Conservation (phyloP, 2,797 vertebrate species). For the Cyprinodon diabolis region DNA sequence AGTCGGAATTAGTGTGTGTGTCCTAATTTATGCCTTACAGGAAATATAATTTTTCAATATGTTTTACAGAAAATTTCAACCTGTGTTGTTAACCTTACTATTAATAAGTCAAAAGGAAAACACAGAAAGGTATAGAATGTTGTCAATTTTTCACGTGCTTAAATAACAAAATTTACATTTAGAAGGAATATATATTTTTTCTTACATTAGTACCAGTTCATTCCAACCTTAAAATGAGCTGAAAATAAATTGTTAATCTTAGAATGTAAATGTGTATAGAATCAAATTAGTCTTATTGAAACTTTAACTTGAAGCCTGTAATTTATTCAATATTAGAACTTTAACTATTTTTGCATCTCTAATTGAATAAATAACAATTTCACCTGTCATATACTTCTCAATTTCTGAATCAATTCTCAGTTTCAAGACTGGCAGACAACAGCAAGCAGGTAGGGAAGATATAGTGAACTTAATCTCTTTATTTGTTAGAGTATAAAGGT, state of each 20-base stretch:
- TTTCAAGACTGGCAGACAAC: neutral
- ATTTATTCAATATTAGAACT: neutral
- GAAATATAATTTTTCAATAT: neutral
- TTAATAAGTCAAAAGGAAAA: neutral
- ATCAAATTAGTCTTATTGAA: neutral
- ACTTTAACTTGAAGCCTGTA: neutral
- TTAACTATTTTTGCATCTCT: neutral
- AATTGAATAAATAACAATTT: neutral
- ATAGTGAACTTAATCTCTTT: constrained; percentile 66
- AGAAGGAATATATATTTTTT: neutral
- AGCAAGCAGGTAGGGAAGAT: constrained; percentile 42
- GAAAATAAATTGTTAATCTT: neutral
- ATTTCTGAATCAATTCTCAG: neutral
- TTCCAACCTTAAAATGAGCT: neutral
- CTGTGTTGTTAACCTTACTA: neutral
- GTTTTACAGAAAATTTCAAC: neutral
- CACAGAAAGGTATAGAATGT: neutral
- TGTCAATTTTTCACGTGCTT: neutral
- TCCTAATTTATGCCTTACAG: neutral
- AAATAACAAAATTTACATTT: neutral
- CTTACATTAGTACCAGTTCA: neutral
- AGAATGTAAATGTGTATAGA: neutral
- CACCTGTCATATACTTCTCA: neutral
- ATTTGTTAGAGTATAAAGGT: constrained; percentile 78
- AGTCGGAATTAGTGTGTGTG: neutral